A percentile compares a stretch with the other conserved stretches of the same genome.
Evolutionary conservation across 1,140 invertebrate genomes (phyloP).

Genomic region (Tenebrio molitor): DNA sequence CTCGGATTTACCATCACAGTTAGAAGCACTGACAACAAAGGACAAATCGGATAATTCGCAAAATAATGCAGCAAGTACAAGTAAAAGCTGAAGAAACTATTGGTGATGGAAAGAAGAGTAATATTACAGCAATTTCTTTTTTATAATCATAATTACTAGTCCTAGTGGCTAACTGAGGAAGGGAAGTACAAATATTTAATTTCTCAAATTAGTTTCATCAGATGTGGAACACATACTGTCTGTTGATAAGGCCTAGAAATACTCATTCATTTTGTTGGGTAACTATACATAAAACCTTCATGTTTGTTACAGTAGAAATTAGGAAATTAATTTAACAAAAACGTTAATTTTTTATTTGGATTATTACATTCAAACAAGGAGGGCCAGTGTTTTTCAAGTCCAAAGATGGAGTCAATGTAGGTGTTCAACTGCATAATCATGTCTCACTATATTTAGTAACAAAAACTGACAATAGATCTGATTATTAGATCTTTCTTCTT

Average conservation of each 20-base stretch:
- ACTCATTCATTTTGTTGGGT: conserved; percentile 2
- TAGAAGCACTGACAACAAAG: conserved; percentile 74
- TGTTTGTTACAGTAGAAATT: not conserved
- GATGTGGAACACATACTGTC: not conserved
- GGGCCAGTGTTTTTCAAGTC: too few relatives aligned
- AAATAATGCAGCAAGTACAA: conserved; percentile 46
- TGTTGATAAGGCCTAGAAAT: conserved; percentile 9
- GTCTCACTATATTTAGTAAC: too few relatives aligned
- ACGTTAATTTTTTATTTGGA: too few relatives aligned
- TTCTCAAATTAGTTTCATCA: conserved; percentile 34
- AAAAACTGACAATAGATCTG: not conserved
- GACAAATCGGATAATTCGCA: conserved; percentile 61
- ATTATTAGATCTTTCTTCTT: not conserved
- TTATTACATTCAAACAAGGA: too few relatives aligned
- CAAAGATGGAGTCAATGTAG: too few relatives aligned
- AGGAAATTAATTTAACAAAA: not conserved
- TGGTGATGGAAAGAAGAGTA: not conserved
- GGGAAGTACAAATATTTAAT: conserved; percentile 38
- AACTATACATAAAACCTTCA: too few relatives aligned
- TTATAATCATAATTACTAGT: conserved; percentile 14
- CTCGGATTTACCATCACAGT: conserved; percentile 73
- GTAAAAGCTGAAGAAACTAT: conserved; percentile 33
- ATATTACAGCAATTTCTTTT: conserved; percentile 25
- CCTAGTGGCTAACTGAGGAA: conserved; percentile 2
- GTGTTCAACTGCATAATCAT: too few relatives aligned